Evolutionary conservation across 2,797 vertebrate genomes (phyloP).

Genomic region (Pangasius djambal): DNA sequence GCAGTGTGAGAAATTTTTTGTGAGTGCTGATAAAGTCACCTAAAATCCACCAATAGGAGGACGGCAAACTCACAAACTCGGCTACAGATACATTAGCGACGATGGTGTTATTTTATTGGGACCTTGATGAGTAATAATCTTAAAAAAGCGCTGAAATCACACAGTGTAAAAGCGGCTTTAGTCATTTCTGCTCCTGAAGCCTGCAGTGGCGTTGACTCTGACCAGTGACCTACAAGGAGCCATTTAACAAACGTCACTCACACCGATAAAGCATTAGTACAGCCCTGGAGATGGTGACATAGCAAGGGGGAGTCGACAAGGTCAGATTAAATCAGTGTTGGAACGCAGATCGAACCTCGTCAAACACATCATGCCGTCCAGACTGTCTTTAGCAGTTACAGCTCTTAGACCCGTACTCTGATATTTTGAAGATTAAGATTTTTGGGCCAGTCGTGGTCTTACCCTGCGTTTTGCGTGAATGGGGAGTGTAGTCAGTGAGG

Average conservation of each 20-base stretch:
- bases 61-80: background rate
- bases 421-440: conserved; percentile 39
- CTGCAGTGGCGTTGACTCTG: background rate
- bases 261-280: background rate
- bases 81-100: no score
- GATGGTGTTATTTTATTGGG: background rate
- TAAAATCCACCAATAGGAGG: background rate
- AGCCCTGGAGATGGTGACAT: background rate
- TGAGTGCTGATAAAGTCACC: background rate
- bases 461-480: conserved; percentile 68
- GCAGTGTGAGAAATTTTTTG: background rate
- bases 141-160: background rate
- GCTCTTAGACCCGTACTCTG: background rate
- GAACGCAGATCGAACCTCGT: conserved; percentile 6
- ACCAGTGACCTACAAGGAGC: background rate
- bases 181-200: background rate
- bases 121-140: background rate
- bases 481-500: conserved; percentile 70
- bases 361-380: conserved; percentile 15
- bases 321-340: conserved; percentile 5
- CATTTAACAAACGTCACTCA: background rate
- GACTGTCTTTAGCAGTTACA: background rate
- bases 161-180: background rate
- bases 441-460: conserved; percentile 68
- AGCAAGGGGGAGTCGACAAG: background rate